Evolutionary conservation across 2,113 vertebrate genomes (phyloP).

Genomic region (Vicugna pacos): DNA sequence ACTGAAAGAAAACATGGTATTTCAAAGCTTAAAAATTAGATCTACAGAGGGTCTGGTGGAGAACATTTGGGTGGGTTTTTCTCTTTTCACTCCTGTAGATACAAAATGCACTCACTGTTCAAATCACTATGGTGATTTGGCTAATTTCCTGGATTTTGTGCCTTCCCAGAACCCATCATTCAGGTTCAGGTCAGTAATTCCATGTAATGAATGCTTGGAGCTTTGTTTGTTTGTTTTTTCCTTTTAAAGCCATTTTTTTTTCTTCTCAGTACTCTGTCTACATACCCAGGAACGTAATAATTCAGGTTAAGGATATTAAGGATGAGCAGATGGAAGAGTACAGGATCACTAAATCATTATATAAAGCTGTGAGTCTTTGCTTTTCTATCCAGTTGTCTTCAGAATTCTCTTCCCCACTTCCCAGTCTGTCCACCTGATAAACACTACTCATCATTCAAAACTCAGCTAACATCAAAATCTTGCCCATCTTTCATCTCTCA

Average conservation of each 20-base stretch:
- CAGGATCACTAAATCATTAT: neutral
- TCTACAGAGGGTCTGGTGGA: neutral
- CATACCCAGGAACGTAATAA: neutral
- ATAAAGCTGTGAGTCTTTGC: neutral
- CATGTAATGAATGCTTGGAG: neutral
- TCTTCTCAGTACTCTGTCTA: neutral
- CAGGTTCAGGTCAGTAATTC: neutral
- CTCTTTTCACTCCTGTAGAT: neutral
- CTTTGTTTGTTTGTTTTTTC: neutral
- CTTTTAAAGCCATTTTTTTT: neutral
- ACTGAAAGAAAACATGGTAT: neutral
- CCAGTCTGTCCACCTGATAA: neutral
- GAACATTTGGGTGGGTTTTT: neutral
- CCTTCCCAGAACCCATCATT: neutral
- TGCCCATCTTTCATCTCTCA: neutral
- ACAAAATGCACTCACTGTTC: neutral
- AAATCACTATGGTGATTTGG: neutral
- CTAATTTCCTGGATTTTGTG: neutral
- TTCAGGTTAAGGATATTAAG: neutral
- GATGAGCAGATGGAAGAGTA: neutral
- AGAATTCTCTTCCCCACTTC: neutral
- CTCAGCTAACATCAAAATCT: neutral
- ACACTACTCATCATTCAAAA: neutral
- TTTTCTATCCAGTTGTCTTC: neutral
- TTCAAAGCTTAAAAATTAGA: neutral